Base-by-base conservation (phyloP, 2,888 invertebrate species). In the Athalia rosae region DNA sequence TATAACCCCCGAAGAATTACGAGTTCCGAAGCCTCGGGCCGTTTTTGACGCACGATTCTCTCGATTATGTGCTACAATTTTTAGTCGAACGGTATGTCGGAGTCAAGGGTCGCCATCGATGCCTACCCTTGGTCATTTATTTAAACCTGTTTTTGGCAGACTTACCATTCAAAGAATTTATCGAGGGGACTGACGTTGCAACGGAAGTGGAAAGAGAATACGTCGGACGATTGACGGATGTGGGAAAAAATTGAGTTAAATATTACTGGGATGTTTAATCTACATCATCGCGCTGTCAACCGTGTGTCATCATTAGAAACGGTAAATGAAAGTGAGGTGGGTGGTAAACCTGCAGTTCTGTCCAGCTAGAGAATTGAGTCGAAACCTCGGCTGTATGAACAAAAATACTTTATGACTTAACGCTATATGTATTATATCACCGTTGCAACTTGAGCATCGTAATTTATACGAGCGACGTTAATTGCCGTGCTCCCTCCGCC, bases 391-490 rank as follows among this genome's bases (percentile, higher is more conserved):
- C 58, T 15, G 58, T 53, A 8, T 15, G 61, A 61, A 61, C 61
- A 62, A 74, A 74, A 74, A 74, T 74, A 47, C 61, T 74, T 74
- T 28, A 61, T 48, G 48, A 74, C 74, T 7, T 9, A 47, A 74
- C 61, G 47, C 41, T 41, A 48, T 53, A 28, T 28, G 28, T 28
- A 28, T 28, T 28, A 28, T 28, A 28, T 45, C 13, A 48, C 48
- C 62, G 59, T n/a, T 48, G 61, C 61, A 45, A 71, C 59, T 74
- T 74, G 41, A 48, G 61, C n/a, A 59, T 48, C 74, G 74, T 74
- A 74, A 74, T 56, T 74, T 61, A 74, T 74, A 74, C 74, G 48
- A 62, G 48, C 48, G 74, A 74, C 74, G 62, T 74, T 74, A 74
- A 74, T 74, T 74, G 74, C 74, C 48, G 50, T 47, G 61, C n/a